Conservation (phyloP, 2,113 vertebrate species). For the Toxotes chatareus region DNA sequence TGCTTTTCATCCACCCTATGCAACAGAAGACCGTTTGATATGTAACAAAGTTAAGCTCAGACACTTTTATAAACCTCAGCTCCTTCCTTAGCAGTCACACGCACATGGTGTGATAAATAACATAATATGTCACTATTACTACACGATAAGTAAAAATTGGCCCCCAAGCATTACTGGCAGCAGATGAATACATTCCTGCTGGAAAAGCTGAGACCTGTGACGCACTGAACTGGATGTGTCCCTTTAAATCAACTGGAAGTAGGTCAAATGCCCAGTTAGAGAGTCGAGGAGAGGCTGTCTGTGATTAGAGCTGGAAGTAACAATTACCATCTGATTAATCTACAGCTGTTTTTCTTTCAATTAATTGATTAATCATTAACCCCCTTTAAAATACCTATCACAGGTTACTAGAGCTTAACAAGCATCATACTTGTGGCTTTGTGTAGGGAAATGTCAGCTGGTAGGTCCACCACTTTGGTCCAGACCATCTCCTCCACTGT, state of each 20-base stretch:
- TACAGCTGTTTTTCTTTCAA: not conserved
- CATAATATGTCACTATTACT: not conserved
- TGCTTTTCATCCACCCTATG: constrained; percentile 15
- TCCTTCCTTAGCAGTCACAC: not conserved
- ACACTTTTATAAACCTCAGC: constrained; percentile 8
- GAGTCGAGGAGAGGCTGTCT: constrained; percentile 2
- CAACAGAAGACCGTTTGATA: not conserved
- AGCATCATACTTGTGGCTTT: not conserved
- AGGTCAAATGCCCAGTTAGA: constrained; percentile 63
- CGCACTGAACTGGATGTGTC: constrained; percentile 62
- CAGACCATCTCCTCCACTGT: not conserved
- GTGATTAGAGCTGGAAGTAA: constrained; percentile 10
- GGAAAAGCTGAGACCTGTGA: constrained; percentile 33
- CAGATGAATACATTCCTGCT: constrained; percentile 36
- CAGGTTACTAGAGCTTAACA: not conserved
- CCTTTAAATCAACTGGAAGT: constrained; percentile 67
- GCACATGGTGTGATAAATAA: not conserved
- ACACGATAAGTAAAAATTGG: not conserved
- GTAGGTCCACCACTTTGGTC: too few species aligned
- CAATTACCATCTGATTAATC: not conserved
- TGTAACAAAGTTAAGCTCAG: constrained; percentile 24
- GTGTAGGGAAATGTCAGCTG: fast-evolving
- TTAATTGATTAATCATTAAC: not conserved
- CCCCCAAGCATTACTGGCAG: not conserved
- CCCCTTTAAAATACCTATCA: not conserved